A percentile compares a stretch with the other conserved stretches of the same genome.
Evolutionary conservation across 2,113 vertebrate species (phyloP).

Genomic region (Pionites leucogaster): DNA sequence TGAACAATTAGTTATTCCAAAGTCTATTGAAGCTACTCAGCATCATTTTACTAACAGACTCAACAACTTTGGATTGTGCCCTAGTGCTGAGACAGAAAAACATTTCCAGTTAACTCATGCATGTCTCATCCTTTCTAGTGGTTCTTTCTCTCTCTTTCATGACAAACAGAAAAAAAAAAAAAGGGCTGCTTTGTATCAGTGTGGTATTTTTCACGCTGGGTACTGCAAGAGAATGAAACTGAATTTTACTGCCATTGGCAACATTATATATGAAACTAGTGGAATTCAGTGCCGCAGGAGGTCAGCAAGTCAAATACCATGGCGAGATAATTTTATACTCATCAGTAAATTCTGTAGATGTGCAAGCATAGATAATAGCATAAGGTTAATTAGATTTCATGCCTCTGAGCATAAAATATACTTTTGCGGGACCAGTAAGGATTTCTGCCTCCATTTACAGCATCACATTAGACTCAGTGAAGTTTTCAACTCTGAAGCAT

Average conservation of each 20-base stretch:
- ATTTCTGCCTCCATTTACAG: conserved; percentile 30
- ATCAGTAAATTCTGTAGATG: conserved; percentile 66
- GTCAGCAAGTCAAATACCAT: conserved; percentile 59
- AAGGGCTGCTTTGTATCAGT: not conserved
- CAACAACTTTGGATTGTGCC: not conserved
- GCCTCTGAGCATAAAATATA: conserved; percentile 38
- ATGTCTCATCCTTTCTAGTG: not conserved
- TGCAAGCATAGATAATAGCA: conserved; percentile 47
- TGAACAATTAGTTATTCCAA: not conserved
- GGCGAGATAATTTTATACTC: conserved; percentile 64
- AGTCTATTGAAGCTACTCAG: not conserved
- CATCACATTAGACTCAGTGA: not conserved
- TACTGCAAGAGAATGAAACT: not conserved
- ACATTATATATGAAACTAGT: not conserved
- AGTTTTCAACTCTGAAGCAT: not conserved
- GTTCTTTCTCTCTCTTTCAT: not conserved
- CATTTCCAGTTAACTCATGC: not conserved
- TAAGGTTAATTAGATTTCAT: conserved; percentile 72
- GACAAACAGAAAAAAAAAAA: not conserved
- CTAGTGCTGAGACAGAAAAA: not conserved
- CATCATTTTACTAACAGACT: not conserved
- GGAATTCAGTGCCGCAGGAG: conserved; percentile 20
- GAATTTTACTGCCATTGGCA: conserved; percentile 23
- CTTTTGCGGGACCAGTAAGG: conserved; percentile 5
- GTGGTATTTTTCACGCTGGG: not conserved